Percentiles rank a stretch among this genome's conserved stretches.
Conservation (phyloP, 2,888 invertebrate species). For the Drosophila atripex region DNA sequence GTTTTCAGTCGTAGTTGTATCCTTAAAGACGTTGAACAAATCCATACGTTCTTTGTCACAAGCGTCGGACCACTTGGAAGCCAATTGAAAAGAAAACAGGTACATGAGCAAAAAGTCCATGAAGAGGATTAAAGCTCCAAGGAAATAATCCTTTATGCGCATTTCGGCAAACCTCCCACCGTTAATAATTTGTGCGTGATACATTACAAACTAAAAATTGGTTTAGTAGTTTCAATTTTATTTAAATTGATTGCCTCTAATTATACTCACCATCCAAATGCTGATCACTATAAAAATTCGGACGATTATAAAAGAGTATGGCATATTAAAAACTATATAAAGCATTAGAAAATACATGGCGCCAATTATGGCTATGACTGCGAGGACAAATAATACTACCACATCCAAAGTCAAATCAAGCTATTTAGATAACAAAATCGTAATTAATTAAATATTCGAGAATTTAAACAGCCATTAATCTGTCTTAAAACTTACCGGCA, state of each 20-base stretch:
- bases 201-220: slow-evolving; percentile 59
- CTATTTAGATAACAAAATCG: slow-evolving; percentile 24
- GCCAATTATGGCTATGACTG: slow-evolving; percentile 49
- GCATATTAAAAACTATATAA: slow-evolving; percentile 48
- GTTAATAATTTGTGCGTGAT: slow-evolving; percentile 66
- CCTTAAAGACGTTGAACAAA: neutral
- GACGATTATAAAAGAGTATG: slow-evolving; percentile 41
- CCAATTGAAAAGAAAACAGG: slow-evolving; percentile 49
- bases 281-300: slow-evolving; percentile 41
- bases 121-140: slow-evolving; percentile 55
- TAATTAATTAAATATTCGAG: neutral
- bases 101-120: slow-evolving; percentile 58
- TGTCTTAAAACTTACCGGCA: slow-evolving; percentile 43
- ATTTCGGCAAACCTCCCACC: slow-evolving; percentile 61
- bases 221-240: neutral
- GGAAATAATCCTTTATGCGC: slow-evolving; percentile 52
- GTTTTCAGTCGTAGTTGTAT: neutral
- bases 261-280: slow-evolving; percentile 46
- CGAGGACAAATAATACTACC: slow-evolving; percentile 55
- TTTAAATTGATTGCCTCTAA: accelerated
- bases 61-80: slow-evolving; percentile 52
- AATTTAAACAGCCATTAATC: neutral
- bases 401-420: slow-evolving; percentile 58
- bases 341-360: slow-evolving; percentile 61
- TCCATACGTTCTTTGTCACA: slow-evolving; percentile 34